A percentile compares a stretch with the other conserved stretches of the same genome.
These are phyloP conservation scores for Colletes gigas DNA, from an alignment of 1,140 invertebrate genomes.

Conservation along the genomic window DNA sequence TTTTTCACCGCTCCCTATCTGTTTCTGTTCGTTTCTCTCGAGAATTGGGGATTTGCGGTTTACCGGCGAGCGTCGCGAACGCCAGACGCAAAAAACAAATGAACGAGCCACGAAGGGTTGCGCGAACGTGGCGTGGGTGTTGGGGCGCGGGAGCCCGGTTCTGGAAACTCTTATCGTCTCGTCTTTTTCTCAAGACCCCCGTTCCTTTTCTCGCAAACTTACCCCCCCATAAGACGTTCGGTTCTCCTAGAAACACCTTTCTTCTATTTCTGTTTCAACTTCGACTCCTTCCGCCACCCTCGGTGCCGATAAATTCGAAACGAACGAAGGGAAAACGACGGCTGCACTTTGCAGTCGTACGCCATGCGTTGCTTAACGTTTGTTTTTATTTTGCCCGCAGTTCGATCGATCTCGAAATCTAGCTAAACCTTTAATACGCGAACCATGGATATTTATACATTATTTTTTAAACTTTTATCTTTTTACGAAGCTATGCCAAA, in stretches of 20 bases:
- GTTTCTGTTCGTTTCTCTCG: slow-evolving; percentile 12
- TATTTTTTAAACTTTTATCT: no score
- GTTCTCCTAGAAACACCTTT: slow-evolving; percentile 33
- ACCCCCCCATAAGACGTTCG: slow-evolving; percentile 1
- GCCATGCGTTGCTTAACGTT: slow-evolving; percentile 18
- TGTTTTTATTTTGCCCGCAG: slow-evolving; percentile 25
- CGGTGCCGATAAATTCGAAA: slow-evolving; percentile 66
- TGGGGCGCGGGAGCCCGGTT: slow-evolving; percentile 39
- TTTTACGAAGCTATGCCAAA: no score
- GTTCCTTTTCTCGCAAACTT: slow-evolving; percentile 16
- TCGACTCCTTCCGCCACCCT: slow-evolving; percentile 1
- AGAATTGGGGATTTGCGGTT: background rate
- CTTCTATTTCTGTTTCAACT: slow-evolving; percentile 49
- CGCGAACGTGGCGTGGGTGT: background rate
- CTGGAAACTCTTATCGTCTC: slow-evolving; percentile 46
- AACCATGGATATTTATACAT: no score
- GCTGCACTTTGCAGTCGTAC: slow-evolving; percentile 2
- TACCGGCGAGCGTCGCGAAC: slow-evolving; percentile 57
- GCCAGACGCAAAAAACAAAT: slow-evolving; percentile 68
- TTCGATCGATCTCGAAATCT: no score
- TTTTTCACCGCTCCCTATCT: slow-evolving; percentile 1
- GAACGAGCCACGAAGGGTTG: slow-evolving; percentile 50
- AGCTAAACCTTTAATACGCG: no score
- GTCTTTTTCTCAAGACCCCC: slow-evolving; percentile 8
- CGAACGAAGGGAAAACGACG: slow-evolving; percentile 68